A percentile compares a stretch with the other conserved stretches of the same genome.
Conservation (phyloP, 2,113 vertebrate species). For the Sinosuthora webbiana region DNA sequence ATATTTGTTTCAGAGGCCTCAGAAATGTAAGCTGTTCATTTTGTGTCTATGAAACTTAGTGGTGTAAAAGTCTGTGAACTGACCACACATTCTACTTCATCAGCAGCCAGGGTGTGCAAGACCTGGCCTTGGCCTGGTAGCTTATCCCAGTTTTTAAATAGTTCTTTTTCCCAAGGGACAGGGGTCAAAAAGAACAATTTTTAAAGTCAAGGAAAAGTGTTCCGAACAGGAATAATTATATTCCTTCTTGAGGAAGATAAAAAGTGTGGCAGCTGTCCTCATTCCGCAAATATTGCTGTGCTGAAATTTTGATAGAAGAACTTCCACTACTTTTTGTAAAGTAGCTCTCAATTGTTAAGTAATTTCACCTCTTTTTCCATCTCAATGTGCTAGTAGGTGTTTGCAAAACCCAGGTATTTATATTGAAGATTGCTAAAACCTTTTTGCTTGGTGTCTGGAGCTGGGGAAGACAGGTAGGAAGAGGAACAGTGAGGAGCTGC, state of each 20-base stretch:
- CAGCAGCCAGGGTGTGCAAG: accelerated
- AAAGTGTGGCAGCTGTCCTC: accelerated
- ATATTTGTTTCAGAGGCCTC: neutral
- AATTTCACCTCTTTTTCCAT: neutral
- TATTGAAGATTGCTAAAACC: neutral
- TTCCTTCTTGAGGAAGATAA: neutral
- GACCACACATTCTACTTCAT: neutral
- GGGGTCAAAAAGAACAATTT: neutral
- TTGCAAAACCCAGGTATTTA: neutral
- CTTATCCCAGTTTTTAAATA: neutral
- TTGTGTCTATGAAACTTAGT: neutral
- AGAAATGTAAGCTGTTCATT: neutral
- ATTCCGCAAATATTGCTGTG: neutral
- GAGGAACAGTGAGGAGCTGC: neutral
- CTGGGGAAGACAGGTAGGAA: neutral
- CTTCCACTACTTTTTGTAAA: neutral
- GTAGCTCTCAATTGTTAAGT: neutral
- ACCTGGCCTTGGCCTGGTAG: neutral
- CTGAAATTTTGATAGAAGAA: neutral
- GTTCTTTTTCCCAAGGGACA: neutral
- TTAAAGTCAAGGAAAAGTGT: neutral
- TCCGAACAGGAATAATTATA: neutral
- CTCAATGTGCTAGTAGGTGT: neutral
- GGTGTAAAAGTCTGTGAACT: neutral
- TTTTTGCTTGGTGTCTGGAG: neutral